Base-by-base conservation (phyloP, 2,113 vertebrate species). In the Plectropomus leopardus region DNA sequence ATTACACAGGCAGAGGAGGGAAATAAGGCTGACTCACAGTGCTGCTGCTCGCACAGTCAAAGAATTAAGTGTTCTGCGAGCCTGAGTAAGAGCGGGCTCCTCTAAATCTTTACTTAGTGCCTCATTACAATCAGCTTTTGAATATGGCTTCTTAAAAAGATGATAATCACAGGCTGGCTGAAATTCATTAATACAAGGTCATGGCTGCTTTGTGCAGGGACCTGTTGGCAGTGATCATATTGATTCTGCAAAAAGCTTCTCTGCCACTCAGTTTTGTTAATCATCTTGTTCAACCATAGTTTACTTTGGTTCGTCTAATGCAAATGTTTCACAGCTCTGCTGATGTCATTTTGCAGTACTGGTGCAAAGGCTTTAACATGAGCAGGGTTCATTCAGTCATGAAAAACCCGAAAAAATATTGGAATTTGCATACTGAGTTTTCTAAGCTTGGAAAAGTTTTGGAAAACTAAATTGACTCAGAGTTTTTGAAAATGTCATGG, bases 21-120 rank as follows among this genome's bases (percentile, higher is more conserved):
- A 76, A 90, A 88, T 63, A 85, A 75, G 75, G 85, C 89, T 89
- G 86, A 84, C 73, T 90, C 86, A 91, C 83, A 65, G 78, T 24
- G 45, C 71, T 57, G 72, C 82, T 45, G 76, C 76, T 70, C 60
- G 75, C 21, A 76, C 68, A 71, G 72, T 73, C 51, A 26, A n/a
- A 55, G 19, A 74, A 72, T 73, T 24, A 74, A 69, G 57, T 40
- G 63, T 72, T 60, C 45, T 48, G 34, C n/a, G 14, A 32, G 72
- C 51, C 59, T 8, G 40, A 67, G 69, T 36, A 34, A 83, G 57
- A 78, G 23, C 4, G 30, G 19, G 28, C 69, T 40, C 40, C 61
- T 26, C 59, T 72, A 53, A 71, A 87, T 77, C 82, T 69, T 77
- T 21, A 57, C 72, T 86, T 53, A 85, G 66, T 17, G 77, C 45